These are phyloP conservation scores for Poeciliopsis prolifica DNA, from an alignment of 2,113 vertebrate genomes.

Conservation along the genomic window DNA sequence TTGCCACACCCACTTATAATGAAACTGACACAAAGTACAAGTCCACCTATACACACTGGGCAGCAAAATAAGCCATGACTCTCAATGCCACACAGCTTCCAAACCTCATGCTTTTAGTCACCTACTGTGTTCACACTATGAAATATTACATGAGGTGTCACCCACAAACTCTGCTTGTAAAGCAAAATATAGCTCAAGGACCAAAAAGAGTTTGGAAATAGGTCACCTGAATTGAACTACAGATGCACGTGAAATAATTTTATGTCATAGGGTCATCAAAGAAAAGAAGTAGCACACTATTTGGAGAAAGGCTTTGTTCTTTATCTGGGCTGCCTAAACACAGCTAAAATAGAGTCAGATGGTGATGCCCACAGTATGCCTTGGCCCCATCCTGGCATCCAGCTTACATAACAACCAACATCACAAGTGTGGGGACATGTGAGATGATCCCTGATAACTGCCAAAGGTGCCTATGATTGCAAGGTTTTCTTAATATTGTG, in stretches of 20 bases:
- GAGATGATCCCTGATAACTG: not conserved
- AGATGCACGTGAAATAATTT: not conserved
- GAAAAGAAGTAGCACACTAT: constrained; percentile 4
- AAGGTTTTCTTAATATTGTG: not conserved
- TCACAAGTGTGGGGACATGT: too few species aligned
- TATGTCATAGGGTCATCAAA: constrained; percentile 20
- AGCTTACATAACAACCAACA: too few species aligned
- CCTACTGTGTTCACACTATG: constrained; percentile 55
- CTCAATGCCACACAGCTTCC: constrained; percentile 34
- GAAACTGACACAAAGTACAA: constrained; percentile 54
- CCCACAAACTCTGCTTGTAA: constrained; percentile 43
- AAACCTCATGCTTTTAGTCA: constrained; percentile 45
- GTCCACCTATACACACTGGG: constrained; percentile 53
- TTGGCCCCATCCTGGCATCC: too few species aligned
- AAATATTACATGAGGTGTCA: constrained; percentile 54
- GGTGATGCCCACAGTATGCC: not conserved
- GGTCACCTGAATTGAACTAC: too few species aligned
- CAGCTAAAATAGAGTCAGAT: not conserved
- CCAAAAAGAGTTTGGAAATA: constrained; percentile 13
- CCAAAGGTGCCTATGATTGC: too few species aligned
- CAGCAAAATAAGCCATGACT: constrained; percentile 38
- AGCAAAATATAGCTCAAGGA: constrained; percentile 51
- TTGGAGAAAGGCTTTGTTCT: not conserved
- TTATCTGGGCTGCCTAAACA: not conserved
- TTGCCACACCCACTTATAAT: constrained; percentile 20